phyloP scores from a whole-genome alignment of 2,888 invertebrate species.

The Drosophila anomelani region DNA sequence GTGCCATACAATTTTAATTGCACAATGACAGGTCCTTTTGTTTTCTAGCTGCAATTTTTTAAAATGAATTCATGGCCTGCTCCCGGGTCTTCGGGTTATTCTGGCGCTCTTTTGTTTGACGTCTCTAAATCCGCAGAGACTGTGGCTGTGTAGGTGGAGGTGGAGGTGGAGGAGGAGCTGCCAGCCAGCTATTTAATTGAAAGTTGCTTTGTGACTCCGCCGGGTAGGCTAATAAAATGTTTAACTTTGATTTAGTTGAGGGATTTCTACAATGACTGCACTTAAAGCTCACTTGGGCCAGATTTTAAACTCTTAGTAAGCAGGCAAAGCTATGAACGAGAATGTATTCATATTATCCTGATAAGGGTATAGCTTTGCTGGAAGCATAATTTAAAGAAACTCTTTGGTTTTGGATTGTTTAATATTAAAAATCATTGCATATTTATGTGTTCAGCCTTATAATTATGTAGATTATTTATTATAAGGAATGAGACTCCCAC shows the following conservation, averaged over 20 bases:
- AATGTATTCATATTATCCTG: neutral
- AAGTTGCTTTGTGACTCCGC: conserved; percentile 78
- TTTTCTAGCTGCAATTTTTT: conserved; percentile 74
- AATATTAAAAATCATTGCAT: neutral
- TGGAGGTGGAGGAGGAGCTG: neutral
- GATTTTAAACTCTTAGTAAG: neutral
- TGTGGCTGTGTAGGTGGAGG: neutral
- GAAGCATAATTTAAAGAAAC: neutral
- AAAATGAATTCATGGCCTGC: conserved; percentile 79
- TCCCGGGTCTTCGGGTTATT: conserved; percentile 41
- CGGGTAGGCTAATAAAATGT: conserved; percentile 76
- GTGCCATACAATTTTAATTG: conserved; percentile 79
- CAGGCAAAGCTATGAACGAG: neutral
- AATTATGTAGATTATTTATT: neutral
- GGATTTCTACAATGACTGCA: conserved; percentile 70
- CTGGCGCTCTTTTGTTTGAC: conserved; percentile 69
- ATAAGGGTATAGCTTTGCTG: neutral
- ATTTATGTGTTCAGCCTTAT: neutral
- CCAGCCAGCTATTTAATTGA: conserved; percentile 75
- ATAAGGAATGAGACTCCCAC: neutral
- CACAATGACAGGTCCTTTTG: conserved; percentile 77
- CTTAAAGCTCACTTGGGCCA: conserved; percentile 45
- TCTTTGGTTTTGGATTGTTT: neutral
- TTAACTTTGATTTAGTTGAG: conserved; percentile 80
- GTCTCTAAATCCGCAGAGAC: conserved; percentile 62